Conservation (phyloP, 2,113 vertebrate species). For the Perognathus longimembris region DNA sequence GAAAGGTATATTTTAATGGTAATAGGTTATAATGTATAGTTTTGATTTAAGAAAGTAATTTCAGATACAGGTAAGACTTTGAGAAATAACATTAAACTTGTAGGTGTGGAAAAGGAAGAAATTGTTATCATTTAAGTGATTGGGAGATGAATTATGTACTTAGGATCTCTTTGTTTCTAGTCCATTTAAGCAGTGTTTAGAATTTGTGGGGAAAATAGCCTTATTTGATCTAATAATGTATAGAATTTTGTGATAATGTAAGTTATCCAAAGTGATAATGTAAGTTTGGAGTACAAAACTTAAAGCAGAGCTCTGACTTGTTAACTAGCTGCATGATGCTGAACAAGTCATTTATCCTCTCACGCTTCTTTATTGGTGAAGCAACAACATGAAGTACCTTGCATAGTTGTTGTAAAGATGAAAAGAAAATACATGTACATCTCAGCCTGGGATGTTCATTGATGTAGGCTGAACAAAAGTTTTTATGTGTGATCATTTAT, state of each 20-base stretch:
- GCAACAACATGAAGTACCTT: not conserved
- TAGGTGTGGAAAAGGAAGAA: not conserved
- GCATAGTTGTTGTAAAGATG: not conserved
- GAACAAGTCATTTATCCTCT: not conserved
- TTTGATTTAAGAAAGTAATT: conserved; percentile 50
- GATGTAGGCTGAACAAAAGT: not conserved
- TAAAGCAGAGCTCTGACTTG: conserved; percentile 29
- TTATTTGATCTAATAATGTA: conserved; percentile 6
- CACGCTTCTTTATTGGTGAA: conserved; percentile 10
- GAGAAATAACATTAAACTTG: conserved; percentile 55
- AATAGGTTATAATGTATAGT: conserved; percentile 48
- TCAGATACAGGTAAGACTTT: conserved; percentile 12
- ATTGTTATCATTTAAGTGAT: not conserved
- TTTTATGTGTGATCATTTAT: not conserved
- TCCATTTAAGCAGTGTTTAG: conserved; percentile 24
- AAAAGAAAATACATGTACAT: not conserved
- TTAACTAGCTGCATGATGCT: conserved; percentile 4
- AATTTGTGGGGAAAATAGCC: not conserved
- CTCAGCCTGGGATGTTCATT: not conserved
- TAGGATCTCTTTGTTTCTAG: conserved; percentile 7
- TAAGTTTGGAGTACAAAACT: not conserved
- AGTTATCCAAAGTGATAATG: not conserved
- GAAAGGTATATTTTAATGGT: conserved; percentile 59
- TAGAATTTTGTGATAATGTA: not conserved
- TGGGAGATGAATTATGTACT: not conserved